Base-by-base conservation (phyloP, 2,797 vertebrate genomes). In the Anolis apletophallus region DNA sequence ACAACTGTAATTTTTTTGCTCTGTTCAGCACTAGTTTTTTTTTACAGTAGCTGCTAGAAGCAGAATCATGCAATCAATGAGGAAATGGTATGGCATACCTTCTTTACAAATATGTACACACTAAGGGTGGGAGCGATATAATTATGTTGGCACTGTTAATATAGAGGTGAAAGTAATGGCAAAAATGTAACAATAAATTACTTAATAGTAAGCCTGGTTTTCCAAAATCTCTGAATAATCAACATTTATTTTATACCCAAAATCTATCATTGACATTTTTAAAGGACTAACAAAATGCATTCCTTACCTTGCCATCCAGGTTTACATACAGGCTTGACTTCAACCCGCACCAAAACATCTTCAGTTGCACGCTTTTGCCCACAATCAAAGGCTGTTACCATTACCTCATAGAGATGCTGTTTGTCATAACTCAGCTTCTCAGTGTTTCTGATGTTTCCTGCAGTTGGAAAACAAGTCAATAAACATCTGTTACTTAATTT, bases 391-490 rank as follows among this genome's bases (percentile, higher is more conserved):
- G 98, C 98, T 0, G 98, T 99, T 89, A 99, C 98, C 96, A 97
- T 97, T 94, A 99, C 97, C 94, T 98, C 97, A n/a, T 98, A 99
- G 94, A 97, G 97, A 86, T 94, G 97, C 89, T 98, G 97, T 34
- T 95, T 97, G 91, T 99, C 99, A 34, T 97, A 99, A 95, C 91
- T 98, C 91, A 99, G 96, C 88, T 98, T 99, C 96, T 99, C 98
- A 0, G 98, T 99, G 96, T 99, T 99, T 87, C 98, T 96, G 95
- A 99, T 98, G 94, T 99, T 99, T 85, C 98, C 98, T 99, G 88
- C 7, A 87, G 87, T 87, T 90, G 87, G 74, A 93, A 92, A 0
- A 34, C 0, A 88, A 74, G 52, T 68, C 14, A 90, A 67, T 4
- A 67, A 72, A 88, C 61, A 88, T 78, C 73, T 74, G 73, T 79